Evolutionary conservation across 2,797 vertebrate species (phyloP).

Genomic region (Lithobates pipiens): DNA sequence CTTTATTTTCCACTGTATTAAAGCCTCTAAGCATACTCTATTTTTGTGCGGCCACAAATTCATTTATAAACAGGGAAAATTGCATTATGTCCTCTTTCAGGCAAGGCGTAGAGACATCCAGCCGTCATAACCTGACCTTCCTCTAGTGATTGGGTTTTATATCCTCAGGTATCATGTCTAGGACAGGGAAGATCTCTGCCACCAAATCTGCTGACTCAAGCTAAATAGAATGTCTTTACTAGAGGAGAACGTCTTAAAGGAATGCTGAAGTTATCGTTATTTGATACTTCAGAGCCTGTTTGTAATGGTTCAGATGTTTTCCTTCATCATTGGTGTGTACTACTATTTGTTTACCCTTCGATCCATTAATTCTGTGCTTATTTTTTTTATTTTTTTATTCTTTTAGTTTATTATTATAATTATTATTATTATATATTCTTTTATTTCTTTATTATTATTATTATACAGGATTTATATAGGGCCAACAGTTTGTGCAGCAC

Average conservation of each 20-base stretch:
- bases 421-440: too few species aligned
- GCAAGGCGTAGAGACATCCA: not conserved
- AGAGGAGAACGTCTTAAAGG: not conserved
- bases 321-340: too few species aligned
- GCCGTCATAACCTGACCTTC: constrained; percentile 9
- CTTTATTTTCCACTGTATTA: not conserved
- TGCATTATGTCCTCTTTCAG: not conserved
- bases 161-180: not conserved
- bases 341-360: too few species aligned
- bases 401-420: not conserved
- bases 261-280: too few species aligned
- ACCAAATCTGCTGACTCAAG: not conserved
- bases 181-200: not conserved
- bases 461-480: too few species aligned
- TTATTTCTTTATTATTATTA: too few species aligned
- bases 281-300: too few species aligned
- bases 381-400: not conserved
- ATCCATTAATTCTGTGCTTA: too few species aligned
- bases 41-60: constrained; percentile 32
- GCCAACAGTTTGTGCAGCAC: too few species aligned
- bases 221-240: not conserved
- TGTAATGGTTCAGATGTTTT: too few species aligned
- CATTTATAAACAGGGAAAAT: constrained; percentile 24
- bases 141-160: not conserved
- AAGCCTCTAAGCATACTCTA: constrained; percentile 5